Base-by-base conservation (phyloP, 2,888 invertebrate genomes). In the Candidula unifasciata region DNA sequence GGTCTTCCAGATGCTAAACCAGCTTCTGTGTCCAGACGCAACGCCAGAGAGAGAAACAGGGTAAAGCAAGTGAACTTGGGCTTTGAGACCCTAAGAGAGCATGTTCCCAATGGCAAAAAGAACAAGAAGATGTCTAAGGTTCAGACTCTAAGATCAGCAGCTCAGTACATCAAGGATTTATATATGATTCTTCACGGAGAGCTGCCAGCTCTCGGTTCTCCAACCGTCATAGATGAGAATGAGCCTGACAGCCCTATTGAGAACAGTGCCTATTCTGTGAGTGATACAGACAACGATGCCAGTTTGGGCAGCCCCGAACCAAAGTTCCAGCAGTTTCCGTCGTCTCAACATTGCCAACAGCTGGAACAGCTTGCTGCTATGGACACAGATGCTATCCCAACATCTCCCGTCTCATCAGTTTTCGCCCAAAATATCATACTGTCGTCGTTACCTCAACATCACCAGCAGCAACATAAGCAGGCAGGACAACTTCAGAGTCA, bases 11-110 rank as follows among this genome's bases (percentile, higher is more conserved):
- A 90, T 77, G 89, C 91, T 0, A 90, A 90, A 35, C 97, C 96
- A 35, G 97, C 97, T 60, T 97, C 97, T 10, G 93, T 93, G n/a
- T 97, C 97, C 0, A 95, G 98, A 82, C 95, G 98, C 90, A 98
- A 98, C 94, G 98, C 98, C 52, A 95, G 98, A 66, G 98, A 98
- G 94, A 95, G 98, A 89, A 98, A 98, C 93, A 96, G 98, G 89
- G 98, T 98, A 89, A 97, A 97, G 94, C 97, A 97, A 87, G 93
- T 93, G 71, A 93, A 93, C 85, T 87, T 89, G 73, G 92, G 93
- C 33, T 93, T 93, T 87, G 91, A 91, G 74, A 89, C 91, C 3
- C 87, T 93, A 44, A 85, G 93, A 37, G 91, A 93, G 78, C 93
- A 93, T 85, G 92, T 93, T 8, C 93, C 93, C 0, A 88, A 86